Percentiles rank a stretch among this genome's conserved stretches.
These are phyloP conservation scores for Andrena chrysosceles DNA, from an alignment of 2,888 invertebrate species.

Conservation along the genomic window DNA sequence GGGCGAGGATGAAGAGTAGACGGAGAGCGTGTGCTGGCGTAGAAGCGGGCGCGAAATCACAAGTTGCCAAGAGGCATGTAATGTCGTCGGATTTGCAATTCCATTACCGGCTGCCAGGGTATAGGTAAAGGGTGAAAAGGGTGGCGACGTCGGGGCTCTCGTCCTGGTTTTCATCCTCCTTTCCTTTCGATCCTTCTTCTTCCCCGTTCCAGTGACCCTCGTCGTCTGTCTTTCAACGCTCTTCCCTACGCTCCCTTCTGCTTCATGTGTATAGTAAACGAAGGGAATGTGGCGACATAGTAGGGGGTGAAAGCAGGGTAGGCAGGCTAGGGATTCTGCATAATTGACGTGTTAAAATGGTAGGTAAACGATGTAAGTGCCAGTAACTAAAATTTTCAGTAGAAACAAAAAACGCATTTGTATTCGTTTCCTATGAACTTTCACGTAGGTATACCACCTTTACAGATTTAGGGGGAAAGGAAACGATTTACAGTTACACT, in stretches of 20 bases:
- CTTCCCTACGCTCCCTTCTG: not conserved
- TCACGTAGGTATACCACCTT: no score
- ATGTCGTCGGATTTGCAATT: constrained; percentile 83
- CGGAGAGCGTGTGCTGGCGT: constrained; percentile 58
- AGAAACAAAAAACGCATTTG: no score
- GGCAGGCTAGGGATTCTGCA: no score
- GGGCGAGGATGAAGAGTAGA: not conserved
- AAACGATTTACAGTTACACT: no score
- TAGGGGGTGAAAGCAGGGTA: no score
- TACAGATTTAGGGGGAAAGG: no score
- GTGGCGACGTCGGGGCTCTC: constrained; percentile 56
- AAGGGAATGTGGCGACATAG: not conserved
- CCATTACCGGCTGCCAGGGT: constrained; percentile 79
- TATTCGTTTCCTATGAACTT: no score
- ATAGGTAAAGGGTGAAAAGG: constrained; percentile 74
- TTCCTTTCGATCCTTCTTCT: constrained; percentile 22
- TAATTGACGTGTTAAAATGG: no score
- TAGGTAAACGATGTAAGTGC: no score
- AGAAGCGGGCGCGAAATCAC: constrained; percentile 80
- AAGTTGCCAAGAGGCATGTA: constrained; percentile 83
- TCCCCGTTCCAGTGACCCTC: not conserved
- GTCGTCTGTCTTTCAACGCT: not conserved
- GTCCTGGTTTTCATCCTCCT: constrained; percentile 31
- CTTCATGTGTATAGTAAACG: not conserved
- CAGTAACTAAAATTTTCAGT: no score